A percentile compares a stretch with the other conserved stretches of the same genome.
Evolutionary conservation across 2,888 invertebrate species (phyloP).

Genomic region (Lasioglossum pauxillum): DNA sequence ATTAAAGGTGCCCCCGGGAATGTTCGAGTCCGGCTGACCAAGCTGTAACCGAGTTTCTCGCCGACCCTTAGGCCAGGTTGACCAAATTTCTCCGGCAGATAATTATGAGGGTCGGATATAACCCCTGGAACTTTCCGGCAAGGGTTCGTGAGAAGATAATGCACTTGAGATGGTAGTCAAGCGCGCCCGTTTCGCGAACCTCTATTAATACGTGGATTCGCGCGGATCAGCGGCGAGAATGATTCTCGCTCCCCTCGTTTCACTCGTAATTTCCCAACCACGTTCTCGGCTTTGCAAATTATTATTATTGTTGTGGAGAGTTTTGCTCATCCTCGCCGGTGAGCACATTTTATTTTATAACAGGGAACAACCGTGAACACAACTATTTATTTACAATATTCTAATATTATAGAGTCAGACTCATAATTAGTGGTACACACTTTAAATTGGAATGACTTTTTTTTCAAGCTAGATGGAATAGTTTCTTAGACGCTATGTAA

Average conservation of each 20-base stretch:
- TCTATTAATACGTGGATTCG: conserved; percentile 29
- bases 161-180: conserved; percentile 46
- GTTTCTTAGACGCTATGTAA: too few relatives aligned
- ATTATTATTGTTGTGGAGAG: background rate
- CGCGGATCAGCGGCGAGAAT: background rate
- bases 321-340: background rate
- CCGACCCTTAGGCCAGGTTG: conserved; percentile 73
- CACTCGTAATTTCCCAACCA: background rate
- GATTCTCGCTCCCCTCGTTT: background rate
- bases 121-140: conserved; percentile 41
- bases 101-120: conserved; percentile 79
- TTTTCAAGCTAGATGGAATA: too few relatives aligned
- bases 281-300: background rate
- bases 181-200: conserved; percentile 30
- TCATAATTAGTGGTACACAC: too few relatives aligned
- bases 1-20: conserved; percentile 76
- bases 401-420: too few relatives aligned
- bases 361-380: background rate
- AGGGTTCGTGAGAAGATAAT: conserved; percentile 58
- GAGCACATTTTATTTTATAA: too few relatives aligned
- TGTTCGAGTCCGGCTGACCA: conserved; percentile 77
- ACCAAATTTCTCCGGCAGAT: conserved; percentile 80
- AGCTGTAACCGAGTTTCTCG: conserved; percentile 78
- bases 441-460: too few relatives aligned
- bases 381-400: too few relatives aligned